Base-by-base conservation (phyloP, 2,113 vertebrate species). In the Chaetodon auriga region DNA sequence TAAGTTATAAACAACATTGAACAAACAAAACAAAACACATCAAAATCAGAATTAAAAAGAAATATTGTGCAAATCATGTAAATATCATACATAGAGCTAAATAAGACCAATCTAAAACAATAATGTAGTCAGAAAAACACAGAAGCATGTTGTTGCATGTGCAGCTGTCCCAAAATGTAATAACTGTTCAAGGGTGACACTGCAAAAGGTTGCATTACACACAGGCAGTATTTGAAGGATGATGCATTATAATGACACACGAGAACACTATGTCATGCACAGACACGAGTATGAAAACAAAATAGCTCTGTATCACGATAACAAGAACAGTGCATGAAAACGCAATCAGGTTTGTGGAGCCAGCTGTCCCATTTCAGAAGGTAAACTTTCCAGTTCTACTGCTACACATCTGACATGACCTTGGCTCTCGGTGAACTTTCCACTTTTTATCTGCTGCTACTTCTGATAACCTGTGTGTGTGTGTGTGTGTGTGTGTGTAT, bases 351-450 rank as follows among this genome's bases (percentile, higher is more conserved):
- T 74, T 68, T 82, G 69, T 61, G 9, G 25, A 75, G 81, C 81
- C 83, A 90, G 72, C 90, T 90, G 88, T 79, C 69, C 84, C 36
- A 54, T 84, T 92, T 70, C 60, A 71, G 62, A 41, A n/a, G 30
- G 74, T 57, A 64, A 64, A 89, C 68, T 73, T 86, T 88, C 68
- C 55, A 82, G 48, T 70, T 79, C 77, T 73, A 78, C 78, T 82
- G 81, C 79, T 58, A 76, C 73, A 87, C 78, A 91, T 83, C 38
- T 79, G 80, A 75, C 60, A 43, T 81, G 78, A 83, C 86, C 91
- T 90, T 93, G 93, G 82, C 76, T 88, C 41, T 68, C 21, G 0
- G 60, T 92, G 82, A 94, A 92, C 89, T 93, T 93, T 94, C 88
- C 91, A 87, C 88, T 81, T 81, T 90, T 89, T 92, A 92, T 93